A percentile compares a stretch with the other conserved stretches of the same genome.
phyloP scores from a whole-genome alignment of 2,113 vertebrate species.

The Malurus cyaneus region DNA sequence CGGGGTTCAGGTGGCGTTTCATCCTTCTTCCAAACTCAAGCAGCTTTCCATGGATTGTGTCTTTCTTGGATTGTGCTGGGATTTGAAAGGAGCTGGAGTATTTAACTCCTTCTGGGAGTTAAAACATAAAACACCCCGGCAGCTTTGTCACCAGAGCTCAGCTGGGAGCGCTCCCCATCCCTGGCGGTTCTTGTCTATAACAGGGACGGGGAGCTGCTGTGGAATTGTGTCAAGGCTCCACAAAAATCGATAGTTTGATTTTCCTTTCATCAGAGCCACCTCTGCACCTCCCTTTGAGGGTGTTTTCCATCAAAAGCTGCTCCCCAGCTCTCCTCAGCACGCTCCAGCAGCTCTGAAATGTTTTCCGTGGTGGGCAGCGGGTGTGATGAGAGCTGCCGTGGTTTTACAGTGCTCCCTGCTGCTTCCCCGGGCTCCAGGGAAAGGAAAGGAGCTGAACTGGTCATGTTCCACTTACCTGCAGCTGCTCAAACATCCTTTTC shows the following conservation, averaged over 20 bases:
- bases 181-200: neutral
- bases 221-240: neutral
- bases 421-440: neutral
- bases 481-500: neutral
- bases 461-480: neutral
- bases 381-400: neutral
- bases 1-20: neutral
- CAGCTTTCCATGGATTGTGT: neutral
- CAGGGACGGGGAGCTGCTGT: neutral
- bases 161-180: neutral
- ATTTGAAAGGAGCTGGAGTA: neutral
- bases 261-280: neutral
- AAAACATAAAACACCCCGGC: neutral
- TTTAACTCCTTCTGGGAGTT: neutral
- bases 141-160: neutral
- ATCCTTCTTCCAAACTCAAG: neutral
- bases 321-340: rapidly evolving
- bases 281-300: neutral
- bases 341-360: neutral
- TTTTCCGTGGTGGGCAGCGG: neutral
- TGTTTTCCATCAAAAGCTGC: neutral
- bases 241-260: neutral
- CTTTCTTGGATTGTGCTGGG: neutral
- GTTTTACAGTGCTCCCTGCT: neutral
- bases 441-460: neutral